Percentiles rank a stretch among this genome's conserved stretches.
Conservation (phyloP, 2,113 vertebrate species). For the Ornithorhynchus anatinus region DNA sequence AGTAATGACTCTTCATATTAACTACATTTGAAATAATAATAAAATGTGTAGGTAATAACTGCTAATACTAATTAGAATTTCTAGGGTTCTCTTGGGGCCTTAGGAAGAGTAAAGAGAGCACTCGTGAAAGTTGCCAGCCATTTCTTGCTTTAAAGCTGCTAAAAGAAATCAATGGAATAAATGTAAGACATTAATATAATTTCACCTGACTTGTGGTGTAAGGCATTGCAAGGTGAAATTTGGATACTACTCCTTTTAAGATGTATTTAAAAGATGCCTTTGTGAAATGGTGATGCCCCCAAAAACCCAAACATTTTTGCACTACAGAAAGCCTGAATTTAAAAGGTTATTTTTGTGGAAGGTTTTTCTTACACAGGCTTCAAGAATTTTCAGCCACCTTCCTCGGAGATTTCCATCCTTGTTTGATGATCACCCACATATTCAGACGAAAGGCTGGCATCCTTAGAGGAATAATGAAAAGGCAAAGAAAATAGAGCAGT, state of each 20-base stretch:
- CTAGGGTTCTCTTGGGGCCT: slow-evolving; percentile 40
- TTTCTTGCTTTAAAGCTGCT: slow-evolving; percentile 46
- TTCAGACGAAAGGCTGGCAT: background rate
- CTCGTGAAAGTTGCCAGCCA: slow-evolving; percentile 15
- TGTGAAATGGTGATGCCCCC: too few species aligned
- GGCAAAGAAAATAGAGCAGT: background rate
- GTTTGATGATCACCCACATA: slow-evolving; percentile 13
- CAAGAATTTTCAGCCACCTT: background rate
- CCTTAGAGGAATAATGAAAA: slow-evolving; percentile 7
- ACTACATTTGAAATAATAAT: slow-evolving; percentile 40
- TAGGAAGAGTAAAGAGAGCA: slow-evolving; percentile 29
- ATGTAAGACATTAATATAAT: slow-evolving; percentile 40
- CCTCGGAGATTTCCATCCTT: background rate
- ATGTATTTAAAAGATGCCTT: slow-evolving; percentile 1
- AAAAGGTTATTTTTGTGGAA: too few species aligned
- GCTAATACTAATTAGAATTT: slow-evolving; percentile 50
- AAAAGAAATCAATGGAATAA: slow-evolving; percentile 38
- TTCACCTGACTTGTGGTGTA: background rate
- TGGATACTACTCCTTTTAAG: too few species aligned
- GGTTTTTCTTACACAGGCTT: too few species aligned
- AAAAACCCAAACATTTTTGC: too few species aligned
- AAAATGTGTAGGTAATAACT: slow-evolving; percentile 45
- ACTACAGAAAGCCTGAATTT: too few species aligned
- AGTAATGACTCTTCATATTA: slow-evolving; percentile 33
- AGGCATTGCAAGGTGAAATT: background rate